Conservation (phyloP, 2,113 vertebrate species). For the Nymphicus hollandicus region DNA sequence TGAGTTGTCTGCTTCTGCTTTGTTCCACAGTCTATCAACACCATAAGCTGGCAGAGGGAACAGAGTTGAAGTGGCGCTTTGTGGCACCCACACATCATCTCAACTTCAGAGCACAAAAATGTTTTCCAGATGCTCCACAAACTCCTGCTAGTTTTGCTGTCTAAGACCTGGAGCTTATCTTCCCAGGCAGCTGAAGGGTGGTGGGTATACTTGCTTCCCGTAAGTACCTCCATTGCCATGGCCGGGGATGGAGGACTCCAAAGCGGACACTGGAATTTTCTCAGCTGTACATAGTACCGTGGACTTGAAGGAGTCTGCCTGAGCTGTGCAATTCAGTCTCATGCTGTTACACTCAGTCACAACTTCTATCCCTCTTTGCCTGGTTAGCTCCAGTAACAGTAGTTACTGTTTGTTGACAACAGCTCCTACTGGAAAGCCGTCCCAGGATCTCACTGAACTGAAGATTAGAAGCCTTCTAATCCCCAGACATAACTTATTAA, state of each 20-base stretch:
- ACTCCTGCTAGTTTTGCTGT: not conserved
- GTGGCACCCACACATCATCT: not conserved
- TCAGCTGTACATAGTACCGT: not conserved
- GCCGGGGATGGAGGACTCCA: not conserved
- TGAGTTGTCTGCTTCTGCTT: not conserved
- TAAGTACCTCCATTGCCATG: not conserved
- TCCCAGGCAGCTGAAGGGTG: rapidly evolving
- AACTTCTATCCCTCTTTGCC: not conserved
- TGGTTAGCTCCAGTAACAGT: not conserved
- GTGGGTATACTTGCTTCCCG: not conserved
- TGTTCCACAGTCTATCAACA: not conserved
- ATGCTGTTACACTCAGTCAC: not conserved
- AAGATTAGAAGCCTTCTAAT: not conserved
- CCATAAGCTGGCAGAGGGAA: rapidly evolving
- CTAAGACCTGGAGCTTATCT: not conserved
- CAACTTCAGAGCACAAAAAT: not conserved
- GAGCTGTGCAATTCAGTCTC: not conserved
- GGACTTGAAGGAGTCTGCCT: not conserved
- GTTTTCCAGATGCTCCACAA: not conserved
- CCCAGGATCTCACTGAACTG: not conserved
- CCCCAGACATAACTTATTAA: not conserved
- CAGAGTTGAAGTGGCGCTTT: not conserved
- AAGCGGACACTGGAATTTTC: not conserved
- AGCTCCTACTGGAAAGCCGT: not conserved
- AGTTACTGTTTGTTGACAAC: not conserved